Base-by-base conservation (phyloP, 2,113 vertebrate species). In the Colaptes auratus region DNA sequence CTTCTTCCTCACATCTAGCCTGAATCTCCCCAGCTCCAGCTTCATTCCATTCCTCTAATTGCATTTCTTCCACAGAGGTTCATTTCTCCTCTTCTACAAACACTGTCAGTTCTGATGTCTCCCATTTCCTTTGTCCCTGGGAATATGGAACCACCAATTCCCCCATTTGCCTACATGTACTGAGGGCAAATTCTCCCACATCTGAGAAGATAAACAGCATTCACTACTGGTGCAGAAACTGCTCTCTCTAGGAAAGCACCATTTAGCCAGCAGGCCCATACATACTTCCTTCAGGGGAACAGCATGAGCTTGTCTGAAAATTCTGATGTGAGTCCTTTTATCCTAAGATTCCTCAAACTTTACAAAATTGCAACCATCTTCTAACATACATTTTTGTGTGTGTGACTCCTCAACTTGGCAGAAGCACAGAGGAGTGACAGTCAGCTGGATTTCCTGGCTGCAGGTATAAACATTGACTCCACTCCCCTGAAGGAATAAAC, bases 391-490 rank as follows among this genome's bases (percentile, higher is more conserved):
- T 75, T 93, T 86, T 27, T 74, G 92, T 86, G 24, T 75, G 36
- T 84, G 20, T 3, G 1, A 78, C 42, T 83, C n/a, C 44, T 93
- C 86, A 78, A 65, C 28, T 92, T 96, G 95, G 93, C 90, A 94
- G 86, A 86, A 90, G 48, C 69, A 95, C 73, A 95, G 83, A 90
- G 28, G 52, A 94, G 36, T 33, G 60, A 83, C 86, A 93, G 88
- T 92, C 93, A 94, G 95, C 80, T 93, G 88, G 86, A 90, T 94
- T 95, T 93, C 74, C 86, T 90, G 82, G 93, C 93, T 96, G 92
- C 86, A 75, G 92, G 93, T 96, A 90, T 64, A 94, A 96, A 94
- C 83, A 81, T 4, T 35, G 86, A 74, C 18, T 93, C 30, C 44
- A 27, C 36, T 60, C 10, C 70, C 86, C 90, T 75, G 53, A 90